Evolutionary conservation across 2,797 vertebrate species (phyloP).

Genomic region (Anabas testudineus): DNA sequence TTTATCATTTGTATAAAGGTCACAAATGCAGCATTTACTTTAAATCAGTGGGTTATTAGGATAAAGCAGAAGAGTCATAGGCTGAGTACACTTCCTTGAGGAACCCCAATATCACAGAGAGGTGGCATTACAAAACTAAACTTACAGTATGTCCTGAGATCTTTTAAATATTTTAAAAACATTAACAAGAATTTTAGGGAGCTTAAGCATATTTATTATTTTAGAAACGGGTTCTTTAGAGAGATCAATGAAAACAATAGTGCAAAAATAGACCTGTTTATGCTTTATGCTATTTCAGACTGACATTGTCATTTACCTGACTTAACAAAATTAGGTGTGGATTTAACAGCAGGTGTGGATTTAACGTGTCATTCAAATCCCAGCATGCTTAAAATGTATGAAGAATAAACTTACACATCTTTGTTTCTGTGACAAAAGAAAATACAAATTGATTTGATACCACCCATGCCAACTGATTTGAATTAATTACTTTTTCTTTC

Average conservation of each 20-base stretch:
- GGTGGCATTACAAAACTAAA: not conserved
- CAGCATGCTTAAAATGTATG: not conserved
- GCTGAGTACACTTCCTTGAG: not conserved
- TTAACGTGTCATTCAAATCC: not conserved
- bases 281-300: not conserved
- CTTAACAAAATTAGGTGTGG: not conserved
- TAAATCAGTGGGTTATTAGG: not conserved
- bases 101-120: not conserved
- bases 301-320: not conserved
- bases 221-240: not conserved
- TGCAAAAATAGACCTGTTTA: not conserved
- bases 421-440: slow-evolving; percentile 16
- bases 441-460: not conserved
- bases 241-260: not conserved
- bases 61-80: not conserved
- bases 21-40: slow-evolving; percentile 1
- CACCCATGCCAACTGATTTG: not conserved
- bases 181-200: not conserved
- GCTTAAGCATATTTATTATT: not conserved
- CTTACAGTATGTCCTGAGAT: not conserved
- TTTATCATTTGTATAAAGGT: slow-evolving; percentile 1
- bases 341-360: not conserved
- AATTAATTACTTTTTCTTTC: not conserved
- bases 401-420: not conserved
- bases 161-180: not conserved